These are phyloP conservation scores for Aldabrachelys gigantea DNA, from an alignment of 2,113 vertebrate species.

Conservation along the genomic window DNA sequence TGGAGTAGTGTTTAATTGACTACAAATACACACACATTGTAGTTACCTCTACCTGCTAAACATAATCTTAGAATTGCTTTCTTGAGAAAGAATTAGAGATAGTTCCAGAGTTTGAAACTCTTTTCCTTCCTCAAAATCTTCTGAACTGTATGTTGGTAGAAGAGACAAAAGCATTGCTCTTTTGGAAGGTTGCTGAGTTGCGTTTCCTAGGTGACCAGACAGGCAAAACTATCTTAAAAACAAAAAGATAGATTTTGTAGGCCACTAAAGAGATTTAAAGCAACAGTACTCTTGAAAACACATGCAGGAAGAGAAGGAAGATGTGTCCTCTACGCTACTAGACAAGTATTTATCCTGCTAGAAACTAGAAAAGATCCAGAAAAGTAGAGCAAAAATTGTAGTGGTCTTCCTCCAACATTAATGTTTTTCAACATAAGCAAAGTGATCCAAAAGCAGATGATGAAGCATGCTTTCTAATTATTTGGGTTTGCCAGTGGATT, in stretches of 20 bases:
- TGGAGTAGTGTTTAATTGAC: background rate
- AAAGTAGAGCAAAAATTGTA: background rate
- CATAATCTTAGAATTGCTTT: background rate
- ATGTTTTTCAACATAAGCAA: background rate
- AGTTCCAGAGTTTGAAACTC: background rate
- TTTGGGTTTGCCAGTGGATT: background rate
- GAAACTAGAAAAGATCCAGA: background rate
- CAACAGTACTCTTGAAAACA: background rate
- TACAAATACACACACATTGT: background rate
- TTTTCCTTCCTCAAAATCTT: background rate
- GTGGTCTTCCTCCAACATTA: background rate
- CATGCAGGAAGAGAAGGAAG: background rate
- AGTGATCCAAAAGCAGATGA: background rate
- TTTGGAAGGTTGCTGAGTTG: background rate
- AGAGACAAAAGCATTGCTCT: background rate
- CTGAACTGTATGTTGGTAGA: background rate
- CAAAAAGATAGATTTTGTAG: background rate
- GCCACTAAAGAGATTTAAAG: background rate
- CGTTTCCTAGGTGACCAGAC: background rate
- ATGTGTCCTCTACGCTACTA: fast-evolving
- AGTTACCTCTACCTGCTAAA: background rate
- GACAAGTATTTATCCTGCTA: background rate
- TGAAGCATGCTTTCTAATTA: background rate
- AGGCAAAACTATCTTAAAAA: background rate
- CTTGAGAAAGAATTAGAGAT: background rate